Base-by-base conservation (phyloP, 2,888 invertebrate species). In the Serripes groenlandicus region DNA sequence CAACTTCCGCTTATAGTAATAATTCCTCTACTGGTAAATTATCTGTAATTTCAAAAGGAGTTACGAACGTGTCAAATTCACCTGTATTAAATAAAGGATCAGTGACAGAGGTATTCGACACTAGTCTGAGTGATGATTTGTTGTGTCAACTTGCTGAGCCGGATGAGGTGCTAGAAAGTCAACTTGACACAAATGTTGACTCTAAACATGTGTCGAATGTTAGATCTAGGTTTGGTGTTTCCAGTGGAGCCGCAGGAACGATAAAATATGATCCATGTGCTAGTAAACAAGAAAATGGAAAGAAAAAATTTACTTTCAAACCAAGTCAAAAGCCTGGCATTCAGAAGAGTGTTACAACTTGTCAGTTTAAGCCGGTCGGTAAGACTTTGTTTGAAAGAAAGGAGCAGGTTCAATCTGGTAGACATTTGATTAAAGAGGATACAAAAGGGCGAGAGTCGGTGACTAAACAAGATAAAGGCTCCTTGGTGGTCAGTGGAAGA, bases 121-220 rank as follows among this genome's bases (percentile, higher is more conserved):
- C 87, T 0, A 91, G 91, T 85, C 52, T 91, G 2, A 88, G 89
- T 34, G 91, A 92, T 85, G 91, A 92, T 18, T 49, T 92, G 28
- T 74, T 92, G 37, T 86, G 85, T 82, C 89, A 90, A 80, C 71
- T 92, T 26, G 90, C 89, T 5, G 91, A 91, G 60, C 87, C 88
- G 54, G 91, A 91, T 79, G 90, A 91, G 54, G 56, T 87, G 37
- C 71, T 91, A 23, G 91, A 91, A 34, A 88, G 88, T 74, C 90
- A 90, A 70, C 35, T 73, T 26, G 60, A 73, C 7, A n/a, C 18
- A 15, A n/a, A 32, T 62, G n/a, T 21, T 32, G 62, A 9, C 34
- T 34, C 34, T 49, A 26, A 23, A 11, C 18, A 23, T n/a, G 7
- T 11, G 3, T 58, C n/a, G 11, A 5, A 58, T 4, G 15, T 15